Evolutionary conservation across 2,113 vertebrate genomes (phyloP).

Genomic region (Cisticola juncidis): DNA sequence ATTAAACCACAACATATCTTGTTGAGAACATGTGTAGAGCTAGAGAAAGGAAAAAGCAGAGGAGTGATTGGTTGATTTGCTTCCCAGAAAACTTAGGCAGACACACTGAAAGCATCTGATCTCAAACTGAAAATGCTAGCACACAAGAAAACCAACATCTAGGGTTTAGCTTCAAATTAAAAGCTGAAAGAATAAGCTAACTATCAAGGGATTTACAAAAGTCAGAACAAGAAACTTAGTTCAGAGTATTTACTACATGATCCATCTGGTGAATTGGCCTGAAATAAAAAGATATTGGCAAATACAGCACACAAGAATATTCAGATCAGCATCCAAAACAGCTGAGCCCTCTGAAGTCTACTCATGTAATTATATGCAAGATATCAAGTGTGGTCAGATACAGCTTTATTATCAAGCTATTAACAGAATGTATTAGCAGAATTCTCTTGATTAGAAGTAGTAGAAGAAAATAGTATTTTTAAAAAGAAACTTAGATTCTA

Average conservation of each 20-base stretch:
- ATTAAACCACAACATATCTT: background rate
- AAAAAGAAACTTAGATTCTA: background rate
- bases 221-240: slow-evolving; percentile 30
- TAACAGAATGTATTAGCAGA: slow-evolving; percentile 3
- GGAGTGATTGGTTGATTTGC: background rate
- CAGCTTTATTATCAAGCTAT: background rate
- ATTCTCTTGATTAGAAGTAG: slow-evolving; percentile 4
- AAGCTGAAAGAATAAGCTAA: slow-evolving; percentile 19
- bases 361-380: background rate
- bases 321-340: background rate
- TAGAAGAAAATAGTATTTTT: background rate
- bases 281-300: slow-evolving; percentile 38
- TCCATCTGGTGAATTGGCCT: slow-evolving; percentile 2
- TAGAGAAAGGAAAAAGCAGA: background rate
- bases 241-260: background rate
- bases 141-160: background rate
- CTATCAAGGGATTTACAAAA: background rate
- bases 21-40: background rate
- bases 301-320: background rate
- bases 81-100: slow-evolving; percentile 22
- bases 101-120: slow-evolving; percentile 11
- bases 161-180: background rate
- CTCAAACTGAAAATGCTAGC: background rate
- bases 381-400: background rate
- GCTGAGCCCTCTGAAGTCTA: background rate